These are phyloP conservation scores for Hippocampus kuda DNA, from an alignment of 2,797 vertebrate species.

Conservation along the genomic window DNA sequence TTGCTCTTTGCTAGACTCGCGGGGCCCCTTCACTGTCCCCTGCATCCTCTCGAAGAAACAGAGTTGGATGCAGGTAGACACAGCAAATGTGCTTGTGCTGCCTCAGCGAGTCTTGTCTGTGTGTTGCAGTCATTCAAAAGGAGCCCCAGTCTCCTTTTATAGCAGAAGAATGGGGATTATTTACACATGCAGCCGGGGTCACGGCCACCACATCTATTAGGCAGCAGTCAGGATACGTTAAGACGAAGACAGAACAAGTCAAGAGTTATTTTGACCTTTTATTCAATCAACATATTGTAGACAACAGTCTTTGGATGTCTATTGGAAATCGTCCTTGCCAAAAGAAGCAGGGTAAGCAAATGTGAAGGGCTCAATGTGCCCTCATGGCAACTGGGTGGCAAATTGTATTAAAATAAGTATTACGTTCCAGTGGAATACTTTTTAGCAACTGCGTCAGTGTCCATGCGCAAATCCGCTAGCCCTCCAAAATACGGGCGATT, in stretches of 20 bases:
- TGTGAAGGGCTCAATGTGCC: not conserved
- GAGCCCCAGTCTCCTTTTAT: conserved; percentile 83
- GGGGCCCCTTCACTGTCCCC: not conserved
- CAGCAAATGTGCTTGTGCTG: not conserved
- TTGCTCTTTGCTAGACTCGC: conserved; percentile 12
- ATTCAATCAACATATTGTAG: not conserved
- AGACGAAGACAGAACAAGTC: not conserved
- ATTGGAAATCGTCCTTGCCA: not conserved
- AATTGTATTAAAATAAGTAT: not conserved
- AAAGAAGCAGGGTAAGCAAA: not conserved
- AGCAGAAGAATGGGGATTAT: conserved; percentile 83
- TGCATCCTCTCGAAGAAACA: not conserved
- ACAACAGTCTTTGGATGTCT: not conserved
- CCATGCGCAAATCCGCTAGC: too few species aligned
- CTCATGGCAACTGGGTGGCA: not conserved
- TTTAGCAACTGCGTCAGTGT: too few species aligned
- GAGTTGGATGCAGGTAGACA: not conserved
- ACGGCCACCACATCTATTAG: conserved; percentile 55
- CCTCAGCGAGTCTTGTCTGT: not conserved
- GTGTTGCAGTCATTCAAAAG: conserved; percentile 66
- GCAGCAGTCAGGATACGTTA: conserved; percentile 31
- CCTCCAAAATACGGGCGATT: too few species aligned
- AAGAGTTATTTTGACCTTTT: not conserved
- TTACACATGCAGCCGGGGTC: conserved; percentile 66
- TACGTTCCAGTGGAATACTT: too few species aligned